Conservation (phyloP, 2,888 invertebrate species). For the Drosophila diplacantha region DNA sequence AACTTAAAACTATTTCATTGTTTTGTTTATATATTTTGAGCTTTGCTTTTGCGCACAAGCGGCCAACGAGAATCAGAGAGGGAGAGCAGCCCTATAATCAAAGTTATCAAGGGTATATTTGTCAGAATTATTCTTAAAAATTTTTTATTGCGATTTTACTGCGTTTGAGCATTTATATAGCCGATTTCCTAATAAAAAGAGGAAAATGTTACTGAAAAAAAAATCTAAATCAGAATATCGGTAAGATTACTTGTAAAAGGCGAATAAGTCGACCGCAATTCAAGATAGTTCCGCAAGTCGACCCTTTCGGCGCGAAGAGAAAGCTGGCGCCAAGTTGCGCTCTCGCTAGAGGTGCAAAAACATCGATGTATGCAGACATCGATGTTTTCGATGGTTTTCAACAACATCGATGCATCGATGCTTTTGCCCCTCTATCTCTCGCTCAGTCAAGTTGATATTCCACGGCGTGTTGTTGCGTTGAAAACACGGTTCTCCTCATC, state of each 20-base stretch:
- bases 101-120: not conserved
- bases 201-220: not conserved
- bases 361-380: too few relatives aligned
- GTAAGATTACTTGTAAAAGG: too few relatives aligned
- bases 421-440: too few relatives aligned
- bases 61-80: not conserved
- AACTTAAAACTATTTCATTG: not conserved
- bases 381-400: too few relatives aligned
- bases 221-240: not conserved
- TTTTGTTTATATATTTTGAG: slow-evolving; percentile 6
- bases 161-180: not conserved
- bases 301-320: not conserved
- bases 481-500: slow-evolving; percentile 5
- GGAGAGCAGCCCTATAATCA: not conserved
- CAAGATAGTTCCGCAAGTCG: not conserved
- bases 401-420: too few relatives aligned
- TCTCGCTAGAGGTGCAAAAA: too few relatives aligned
- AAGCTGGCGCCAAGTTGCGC: slow-evolving; percentile 7
- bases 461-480: slow-evolving; percentile 8
- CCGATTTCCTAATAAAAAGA: not conserved
- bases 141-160: not conserved
- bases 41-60: slow-evolving; percentile 8
- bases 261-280: not conserved
- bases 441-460: slow-evolving; percentile 14
- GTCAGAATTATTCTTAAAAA: not conserved